phyloP scores from a whole-genome alignment of 2,113 vertebrate genomes.

The Carassius auratus region DNA sequence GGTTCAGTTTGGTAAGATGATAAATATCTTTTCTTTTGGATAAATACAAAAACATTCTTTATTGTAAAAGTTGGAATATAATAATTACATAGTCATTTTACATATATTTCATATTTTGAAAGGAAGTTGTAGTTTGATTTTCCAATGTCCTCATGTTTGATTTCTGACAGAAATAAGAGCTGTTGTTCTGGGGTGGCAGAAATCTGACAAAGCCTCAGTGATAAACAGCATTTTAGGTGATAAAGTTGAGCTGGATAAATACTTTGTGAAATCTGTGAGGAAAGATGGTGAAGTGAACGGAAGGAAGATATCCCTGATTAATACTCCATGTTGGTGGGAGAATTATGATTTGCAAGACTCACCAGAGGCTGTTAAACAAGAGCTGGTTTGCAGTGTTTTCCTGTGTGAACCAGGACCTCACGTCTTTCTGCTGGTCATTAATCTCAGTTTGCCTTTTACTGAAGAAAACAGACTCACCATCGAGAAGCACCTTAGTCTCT shows the following conservation, averaged over 20 bases:
- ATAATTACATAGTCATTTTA: too few relatives aligned
- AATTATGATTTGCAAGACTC: background rate
- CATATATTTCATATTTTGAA: too few relatives aligned
- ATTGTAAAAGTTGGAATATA: too few relatives aligned
- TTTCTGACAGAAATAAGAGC: background rate
- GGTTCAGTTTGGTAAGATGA: too few relatives aligned
- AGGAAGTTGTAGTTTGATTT: too few relatives aligned
- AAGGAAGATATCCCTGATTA: background rate
- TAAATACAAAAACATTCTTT: too few relatives aligned
- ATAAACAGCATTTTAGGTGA: background rate
- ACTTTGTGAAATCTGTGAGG: background rate
- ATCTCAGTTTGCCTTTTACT: background rate
- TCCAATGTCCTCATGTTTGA: background rate
- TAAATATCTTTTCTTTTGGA: too few relatives aligned
- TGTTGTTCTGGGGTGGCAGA: background rate
- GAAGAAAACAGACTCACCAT: background rate
- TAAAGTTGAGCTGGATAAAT: background rate
- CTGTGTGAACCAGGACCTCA: too few relatives aligned
- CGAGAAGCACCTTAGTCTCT: background rate
- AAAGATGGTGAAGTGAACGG: background rate
- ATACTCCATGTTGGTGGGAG: background rate
- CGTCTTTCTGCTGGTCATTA: background rate
- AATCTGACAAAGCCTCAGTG: background rate
- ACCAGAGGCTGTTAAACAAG: too few relatives aligned
- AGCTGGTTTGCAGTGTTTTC: too few relatives aligned